phyloP scores from a whole-genome alignment of 92 coral and sea anemone species.

The Paragorgia papillata region DNA sequence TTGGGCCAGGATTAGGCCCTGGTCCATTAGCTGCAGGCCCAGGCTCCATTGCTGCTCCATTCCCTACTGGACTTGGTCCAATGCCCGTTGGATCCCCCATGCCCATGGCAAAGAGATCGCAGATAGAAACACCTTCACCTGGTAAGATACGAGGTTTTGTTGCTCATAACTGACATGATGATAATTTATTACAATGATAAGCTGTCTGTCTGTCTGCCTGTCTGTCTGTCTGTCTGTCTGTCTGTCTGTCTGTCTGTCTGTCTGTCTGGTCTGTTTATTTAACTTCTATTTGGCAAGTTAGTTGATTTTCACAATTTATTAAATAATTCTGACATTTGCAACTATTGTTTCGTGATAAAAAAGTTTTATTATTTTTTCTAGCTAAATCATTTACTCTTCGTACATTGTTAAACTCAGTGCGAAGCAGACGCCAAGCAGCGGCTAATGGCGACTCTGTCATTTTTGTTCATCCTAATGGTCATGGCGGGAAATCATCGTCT shows the following conservation, averaged over 20 bases:
- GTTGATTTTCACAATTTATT: too few relatives aligned
- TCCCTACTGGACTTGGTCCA: not conserved
- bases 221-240: too few relatives aligned
- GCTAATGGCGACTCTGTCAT: conserved; percentile 99
- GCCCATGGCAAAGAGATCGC: conserved; percentile 27
- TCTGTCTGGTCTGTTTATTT: too few relatives aligned
- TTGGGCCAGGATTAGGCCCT: conserved; percentile 4
- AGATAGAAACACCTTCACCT: conserved; percentile 10
- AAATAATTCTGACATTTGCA: too few relatives aligned
- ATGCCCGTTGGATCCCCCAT: not conserved
- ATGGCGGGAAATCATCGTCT: conserved; percentile 56
- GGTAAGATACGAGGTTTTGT: conserved; percentile 11
- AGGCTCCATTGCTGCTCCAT: not conserved
- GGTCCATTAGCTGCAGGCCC: not conserved
- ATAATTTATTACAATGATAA: too few relatives aligned
- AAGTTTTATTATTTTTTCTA: not conserved
- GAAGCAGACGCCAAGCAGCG: conserved; percentile 24
- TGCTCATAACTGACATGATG: not conserved
- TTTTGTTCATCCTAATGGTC: conserved; percentile 87
- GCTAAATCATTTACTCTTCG: conserved; percentile 30
- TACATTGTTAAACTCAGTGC: conserved; percentile 31
- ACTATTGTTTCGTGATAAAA: not conserved
- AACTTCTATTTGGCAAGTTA: too few relatives aligned
- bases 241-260: too few relatives aligned
- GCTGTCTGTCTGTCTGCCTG: too few relatives aligned